phyloP scores from a whole-genome alignment of 1,140 invertebrate genomes.

The Trypoxylus dichotomus region DNA sequence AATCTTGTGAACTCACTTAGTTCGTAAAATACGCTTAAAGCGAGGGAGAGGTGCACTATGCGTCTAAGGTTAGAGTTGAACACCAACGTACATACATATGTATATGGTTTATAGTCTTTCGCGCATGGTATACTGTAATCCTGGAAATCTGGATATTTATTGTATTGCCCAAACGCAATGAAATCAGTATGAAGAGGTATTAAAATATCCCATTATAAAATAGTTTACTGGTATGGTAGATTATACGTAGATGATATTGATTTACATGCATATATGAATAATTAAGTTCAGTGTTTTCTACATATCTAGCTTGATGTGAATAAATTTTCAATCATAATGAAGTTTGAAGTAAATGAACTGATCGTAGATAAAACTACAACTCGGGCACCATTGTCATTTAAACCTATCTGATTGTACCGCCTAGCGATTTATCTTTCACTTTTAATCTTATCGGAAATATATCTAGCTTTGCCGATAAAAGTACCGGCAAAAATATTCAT shows the following conservation, averaged over 20 bases:
- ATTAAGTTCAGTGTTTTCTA: slow-evolving; percentile 7
- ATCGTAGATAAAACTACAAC: slow-evolving; percentile 29
- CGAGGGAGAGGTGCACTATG: no score
- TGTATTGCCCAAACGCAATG: no score
- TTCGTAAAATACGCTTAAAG: no score
- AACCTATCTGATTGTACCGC: slow-evolving; percentile 35
- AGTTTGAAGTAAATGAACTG: slow-evolving; percentile 34
- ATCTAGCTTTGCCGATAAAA: slow-evolving; percentile 1
- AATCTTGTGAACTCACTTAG: no score
- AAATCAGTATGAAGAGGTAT: no score
- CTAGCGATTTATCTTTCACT: slow-evolving; percentile 33
- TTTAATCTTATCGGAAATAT: slow-evolving; percentile 31
- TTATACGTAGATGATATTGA: neutral
- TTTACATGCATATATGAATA: slow-evolving; percentile 12
- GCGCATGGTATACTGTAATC: no score
- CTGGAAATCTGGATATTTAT: no score
- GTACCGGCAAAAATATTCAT: neutral
- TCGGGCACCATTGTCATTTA: slow-evolving; percentile 32
- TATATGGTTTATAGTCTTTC: no score
- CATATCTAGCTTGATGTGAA: neutral
- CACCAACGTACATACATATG: no score
- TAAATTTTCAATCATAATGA: slow-evolving; percentile 32
- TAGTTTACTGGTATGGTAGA: neutral
- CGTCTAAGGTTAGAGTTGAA: no score
- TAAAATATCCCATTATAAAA: neutral